A percentile compares a stretch with the other conserved stretches of the same genome.
Evolutionary conservation across 1,140 invertebrate genomes (phyloP).

Genomic region (Belonocnema kinseyi): DNA sequence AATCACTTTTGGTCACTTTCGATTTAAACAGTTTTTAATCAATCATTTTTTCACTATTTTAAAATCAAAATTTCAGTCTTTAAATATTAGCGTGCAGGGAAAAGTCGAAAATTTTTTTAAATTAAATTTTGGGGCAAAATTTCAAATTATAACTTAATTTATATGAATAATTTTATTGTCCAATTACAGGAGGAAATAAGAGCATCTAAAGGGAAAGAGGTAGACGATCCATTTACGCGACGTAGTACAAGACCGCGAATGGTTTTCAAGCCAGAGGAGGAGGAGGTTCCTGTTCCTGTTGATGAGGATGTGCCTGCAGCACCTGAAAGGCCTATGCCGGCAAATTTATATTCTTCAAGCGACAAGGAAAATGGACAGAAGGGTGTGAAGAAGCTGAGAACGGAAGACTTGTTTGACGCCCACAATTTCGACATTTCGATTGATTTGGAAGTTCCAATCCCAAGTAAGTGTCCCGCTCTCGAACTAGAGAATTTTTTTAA

Average conservation of each 20-base stretch:
- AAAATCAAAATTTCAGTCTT: not conserved
- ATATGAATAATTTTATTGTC: conserved; percentile 22
- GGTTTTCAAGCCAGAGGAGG: conserved; percentile 82
- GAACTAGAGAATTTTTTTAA: not conserved
- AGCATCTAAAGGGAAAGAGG: conserved; percentile 87
- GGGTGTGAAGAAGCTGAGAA: conserved; percentile 73
- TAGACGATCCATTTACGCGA: conserved; percentile 95
- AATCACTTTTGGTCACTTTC: no score
- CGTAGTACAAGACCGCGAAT: conserved; percentile 93
- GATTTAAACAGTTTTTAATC: no score
- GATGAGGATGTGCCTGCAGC: conserved; percentile 38
- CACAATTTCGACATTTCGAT: conserved; percentile 98
- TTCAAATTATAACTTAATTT: conserved; percentile 14
- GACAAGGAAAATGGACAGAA: conserved; percentile 68
- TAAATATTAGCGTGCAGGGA: not conserved
- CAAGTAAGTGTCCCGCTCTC: conserved; percentile 79
- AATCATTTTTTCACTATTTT: no score
- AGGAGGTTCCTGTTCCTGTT: conserved; percentile 56
- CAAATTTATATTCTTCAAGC: conserved; percentile 48
- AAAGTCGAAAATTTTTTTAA: no score
- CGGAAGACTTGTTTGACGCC: conserved; percentile 90
- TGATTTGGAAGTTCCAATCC: conserved; percentile 90
- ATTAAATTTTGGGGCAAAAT: no score
- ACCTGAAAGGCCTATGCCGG: conserved; percentile 44
- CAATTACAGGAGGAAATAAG: conserved; percentile 79